Evolutionary conservation across 1,140 invertebrate genomes (phyloP).

Genomic region (Penaeus japonicus): DNA sequence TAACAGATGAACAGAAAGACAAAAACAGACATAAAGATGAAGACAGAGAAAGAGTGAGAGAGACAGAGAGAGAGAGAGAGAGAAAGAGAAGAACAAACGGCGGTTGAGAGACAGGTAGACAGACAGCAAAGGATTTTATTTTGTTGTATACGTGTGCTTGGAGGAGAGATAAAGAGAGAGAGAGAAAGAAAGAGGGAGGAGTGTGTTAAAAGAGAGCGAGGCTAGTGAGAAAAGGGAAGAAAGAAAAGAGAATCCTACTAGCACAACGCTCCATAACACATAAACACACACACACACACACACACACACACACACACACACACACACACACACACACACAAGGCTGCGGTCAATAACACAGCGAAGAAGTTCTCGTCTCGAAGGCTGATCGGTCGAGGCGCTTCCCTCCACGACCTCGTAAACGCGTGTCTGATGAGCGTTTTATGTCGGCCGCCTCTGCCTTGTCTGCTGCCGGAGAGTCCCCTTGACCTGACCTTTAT

Average conservation of each 20-base stretch:
- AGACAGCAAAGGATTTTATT: no score
- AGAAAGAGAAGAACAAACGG: no score
- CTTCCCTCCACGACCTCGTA: conserved; percentile 33
- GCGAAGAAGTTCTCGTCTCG: neutral
- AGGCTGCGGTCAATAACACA: no score
- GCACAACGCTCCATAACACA: neutral
- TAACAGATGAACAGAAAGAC: neutral
- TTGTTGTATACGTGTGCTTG: no score
- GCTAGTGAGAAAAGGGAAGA: neutral
- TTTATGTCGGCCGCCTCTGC: conserved; percentile 29
- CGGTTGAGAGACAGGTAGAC: no score
- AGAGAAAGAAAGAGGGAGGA: neutral
- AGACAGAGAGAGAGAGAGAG: neutral
- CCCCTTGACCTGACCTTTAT: neutral
- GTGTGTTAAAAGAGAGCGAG: neutral
- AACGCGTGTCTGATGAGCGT: conserved; percentile 40
- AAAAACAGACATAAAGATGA: neutral
- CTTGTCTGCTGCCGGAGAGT: neutral
- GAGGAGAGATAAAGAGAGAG: neutral
- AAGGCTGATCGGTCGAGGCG: neutral
- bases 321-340: neutral
- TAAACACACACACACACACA: neutral
- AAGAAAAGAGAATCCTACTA: neutral
- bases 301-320: conserved; percentile 10
- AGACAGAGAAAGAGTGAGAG: neutral